Conservation (phyloP, 2,113 vertebrate genomes). For the Chloebia gouldiae region DNA sequence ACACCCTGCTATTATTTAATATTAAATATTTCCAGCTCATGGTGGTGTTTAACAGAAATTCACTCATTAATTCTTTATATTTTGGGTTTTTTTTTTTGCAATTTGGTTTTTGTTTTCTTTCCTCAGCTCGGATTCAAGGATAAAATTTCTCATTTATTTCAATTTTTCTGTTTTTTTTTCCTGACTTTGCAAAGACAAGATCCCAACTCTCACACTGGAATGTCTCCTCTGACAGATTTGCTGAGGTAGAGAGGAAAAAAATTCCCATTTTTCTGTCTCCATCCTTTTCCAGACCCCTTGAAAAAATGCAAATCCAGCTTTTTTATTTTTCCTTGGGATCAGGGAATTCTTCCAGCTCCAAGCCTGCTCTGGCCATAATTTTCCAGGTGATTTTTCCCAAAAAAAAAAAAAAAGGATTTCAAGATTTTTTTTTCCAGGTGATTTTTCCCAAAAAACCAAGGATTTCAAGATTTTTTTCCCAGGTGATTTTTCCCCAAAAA, state of each 20-base stretch:
- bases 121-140: neutral
- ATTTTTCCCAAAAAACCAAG: neutral
- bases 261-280: neutral
- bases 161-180: neutral
- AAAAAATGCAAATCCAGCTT: neutral
- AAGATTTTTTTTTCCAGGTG: neutral
- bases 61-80: neutral
- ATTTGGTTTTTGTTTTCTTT: no score
- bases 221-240: neutral
- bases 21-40: neutral
- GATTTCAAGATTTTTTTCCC: neutral
- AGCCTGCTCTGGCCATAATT: neutral
- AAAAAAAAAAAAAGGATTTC: neutral
- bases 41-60: neutral
- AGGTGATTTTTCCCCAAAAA: neutral
- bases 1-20: neutral
- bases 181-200: neutral
- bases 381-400: neutral
- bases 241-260: neutral
- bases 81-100: neutral
- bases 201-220: fast-evolving
- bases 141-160: neutral
- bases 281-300: neutral
- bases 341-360: neutral
- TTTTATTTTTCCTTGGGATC: neutral